phyloP scores from a whole-genome alignment of 2,888 invertebrate species.

The Pheosia tremula region DNA sequence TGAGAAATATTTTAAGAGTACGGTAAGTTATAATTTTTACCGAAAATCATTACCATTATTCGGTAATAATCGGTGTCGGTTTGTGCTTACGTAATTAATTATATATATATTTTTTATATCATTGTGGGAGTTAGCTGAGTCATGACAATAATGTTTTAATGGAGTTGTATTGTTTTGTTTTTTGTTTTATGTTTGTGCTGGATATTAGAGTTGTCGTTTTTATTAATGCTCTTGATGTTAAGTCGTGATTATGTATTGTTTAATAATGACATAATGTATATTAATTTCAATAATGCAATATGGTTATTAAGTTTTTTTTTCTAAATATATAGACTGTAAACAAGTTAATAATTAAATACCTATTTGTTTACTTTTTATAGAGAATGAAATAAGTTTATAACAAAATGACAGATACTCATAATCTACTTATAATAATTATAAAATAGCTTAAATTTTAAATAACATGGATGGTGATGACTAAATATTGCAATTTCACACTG shows the following conservation, averaged over 20 bases:
- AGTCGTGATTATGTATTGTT: conserved; percentile 2
- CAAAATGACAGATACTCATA: too few species aligned
- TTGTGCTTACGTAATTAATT: conserved; percentile 73
- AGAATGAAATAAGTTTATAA: too few species aligned
- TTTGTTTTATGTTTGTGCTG: conserved; percentile 24
- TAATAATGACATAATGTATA: not conserved
- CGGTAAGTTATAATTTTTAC: conserved; percentile 73
- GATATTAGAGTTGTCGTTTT: conserved; percentile 5
- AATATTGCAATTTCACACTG: conserved; percentile 21
- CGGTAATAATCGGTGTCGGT: conserved; percentile 73
- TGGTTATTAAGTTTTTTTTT: not conserved
- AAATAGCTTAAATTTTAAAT: too few species aligned
- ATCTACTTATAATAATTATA: too few species aligned
- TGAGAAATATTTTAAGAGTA: conserved; percentile 74
- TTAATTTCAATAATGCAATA: not conserved
- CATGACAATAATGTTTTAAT: conserved; percentile 33
- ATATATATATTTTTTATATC: conserved; percentile 65
- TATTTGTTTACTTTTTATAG: too few species aligned
- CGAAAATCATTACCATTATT: conserved; percentile 70
- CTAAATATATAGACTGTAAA: too few species aligned
- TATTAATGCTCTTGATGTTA: not conserved
- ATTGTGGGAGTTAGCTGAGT: conserved; percentile 70
- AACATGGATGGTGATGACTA: conserved; percentile 12
- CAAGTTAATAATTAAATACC: too few species aligned
- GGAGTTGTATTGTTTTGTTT: conserved; percentile 34